Evolutionary conservation across 2,888 invertebrate species (phyloP).

Genomic region (Punctoribates punctum): DNA sequence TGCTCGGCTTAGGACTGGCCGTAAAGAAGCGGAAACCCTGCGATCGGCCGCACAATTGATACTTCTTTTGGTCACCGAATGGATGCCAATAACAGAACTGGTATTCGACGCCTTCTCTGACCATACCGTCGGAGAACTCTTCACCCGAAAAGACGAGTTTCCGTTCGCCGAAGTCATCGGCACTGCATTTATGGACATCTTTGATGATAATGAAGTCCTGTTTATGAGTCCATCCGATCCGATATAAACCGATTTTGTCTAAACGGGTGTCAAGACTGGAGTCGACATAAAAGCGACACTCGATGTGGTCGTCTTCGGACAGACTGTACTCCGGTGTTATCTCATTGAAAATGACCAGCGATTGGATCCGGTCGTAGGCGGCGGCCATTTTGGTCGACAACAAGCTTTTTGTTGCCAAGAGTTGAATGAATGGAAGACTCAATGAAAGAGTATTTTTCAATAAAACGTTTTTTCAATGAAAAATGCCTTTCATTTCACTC

Average conservation of each 20-base stretch:
- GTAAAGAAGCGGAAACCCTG: background rate
- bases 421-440: no score
- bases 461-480: no score
- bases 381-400: background rate
- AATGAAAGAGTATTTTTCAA: no score
- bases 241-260: background rate
- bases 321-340: background rate
- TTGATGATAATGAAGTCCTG: background rate
- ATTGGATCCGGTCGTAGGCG: background rate
- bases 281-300: background rate
- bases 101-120: background rate
- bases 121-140: background rate
- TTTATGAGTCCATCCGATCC: background rate
- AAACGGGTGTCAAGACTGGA: background rate
- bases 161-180: background rate
- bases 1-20: background rate
- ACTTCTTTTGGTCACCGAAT: background rate
- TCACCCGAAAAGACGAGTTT: background rate
- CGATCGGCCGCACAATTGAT: background rate
- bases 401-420: no score
- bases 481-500: no score
- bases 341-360: conserved; percentile 3
- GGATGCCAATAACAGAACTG: background rate
- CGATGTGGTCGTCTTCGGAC: background rate
- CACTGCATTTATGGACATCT: background rate